A percentile compares a stretch with the other conserved stretches of the same genome.
Conservation (phyloP, 2,113 vertebrate genomes). For the Heptranchias perlo region DNA sequence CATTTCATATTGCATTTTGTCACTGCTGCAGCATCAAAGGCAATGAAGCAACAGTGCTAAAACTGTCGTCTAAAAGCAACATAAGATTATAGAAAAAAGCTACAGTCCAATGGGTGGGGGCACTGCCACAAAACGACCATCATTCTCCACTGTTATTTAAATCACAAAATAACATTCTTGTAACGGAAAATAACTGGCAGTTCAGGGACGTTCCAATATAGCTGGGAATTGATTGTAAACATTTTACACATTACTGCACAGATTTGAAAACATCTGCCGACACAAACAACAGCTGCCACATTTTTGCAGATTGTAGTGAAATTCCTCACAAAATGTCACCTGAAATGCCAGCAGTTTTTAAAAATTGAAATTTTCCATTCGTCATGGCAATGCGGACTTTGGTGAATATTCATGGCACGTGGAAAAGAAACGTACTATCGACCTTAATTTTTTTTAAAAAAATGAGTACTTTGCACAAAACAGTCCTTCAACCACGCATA, state of each 20-base stretch:
- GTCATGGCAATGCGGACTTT: background rate
- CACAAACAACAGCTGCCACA: background rate
- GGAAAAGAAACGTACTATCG: no score
- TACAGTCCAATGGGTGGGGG: background rate
- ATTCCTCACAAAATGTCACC: background rate
- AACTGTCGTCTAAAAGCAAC: background rate
- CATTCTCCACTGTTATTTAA: background rate
- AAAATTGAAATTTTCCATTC: background rate
- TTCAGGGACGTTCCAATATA: background rate
- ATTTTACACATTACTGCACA: background rate
- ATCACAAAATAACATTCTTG: background rate
- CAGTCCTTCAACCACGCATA: no score
- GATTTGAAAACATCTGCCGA: slow-evolving; percentile 21
- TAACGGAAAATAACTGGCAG: background rate
- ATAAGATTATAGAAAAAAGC: background rate
- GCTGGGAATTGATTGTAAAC: background rate
- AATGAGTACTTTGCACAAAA: no score
- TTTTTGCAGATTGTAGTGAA: background rate
- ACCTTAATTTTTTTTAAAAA: no score
- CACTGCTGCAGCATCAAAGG: background rate
- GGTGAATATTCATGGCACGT: background rate
- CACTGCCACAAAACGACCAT: background rate
- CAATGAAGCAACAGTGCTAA: background rate
- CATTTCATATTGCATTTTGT: background rate
- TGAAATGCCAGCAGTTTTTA: background rate